Percentiles rank a stretch among this genome's conserved stretches.
Evolutionary conservation across 2,797 vertebrate genomes (phyloP).

Genomic region (Threskiornis aethiopicus): DNA sequence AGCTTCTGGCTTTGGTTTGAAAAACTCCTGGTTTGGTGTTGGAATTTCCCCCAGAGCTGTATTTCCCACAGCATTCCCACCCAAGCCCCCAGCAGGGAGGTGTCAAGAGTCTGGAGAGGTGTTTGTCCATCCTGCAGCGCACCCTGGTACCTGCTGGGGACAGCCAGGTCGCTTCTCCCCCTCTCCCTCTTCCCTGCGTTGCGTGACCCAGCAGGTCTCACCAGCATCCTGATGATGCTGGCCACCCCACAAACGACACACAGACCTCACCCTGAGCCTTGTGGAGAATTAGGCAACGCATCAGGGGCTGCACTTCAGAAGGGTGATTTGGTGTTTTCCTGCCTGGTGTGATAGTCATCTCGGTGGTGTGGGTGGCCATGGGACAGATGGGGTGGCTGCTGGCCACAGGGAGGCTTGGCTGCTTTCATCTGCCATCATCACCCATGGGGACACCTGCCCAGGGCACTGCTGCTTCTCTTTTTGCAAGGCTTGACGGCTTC

Average conservation of each 20-base stretch:
- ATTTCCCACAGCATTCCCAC: background rate
- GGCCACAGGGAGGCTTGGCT: background rate
- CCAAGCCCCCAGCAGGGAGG: background rate
- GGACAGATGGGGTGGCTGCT: background rate
- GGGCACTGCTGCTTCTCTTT: background rate
- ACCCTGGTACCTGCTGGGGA: background rate
- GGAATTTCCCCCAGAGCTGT: background rate
- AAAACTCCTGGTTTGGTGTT: background rate
- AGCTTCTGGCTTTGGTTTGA: background rate
- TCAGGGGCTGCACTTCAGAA: background rate
- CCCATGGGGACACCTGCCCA: background rate
- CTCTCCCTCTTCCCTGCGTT: background rate
- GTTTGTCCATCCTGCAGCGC: background rate
- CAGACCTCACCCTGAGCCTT: background rate
- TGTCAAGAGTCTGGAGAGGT: accelerated
- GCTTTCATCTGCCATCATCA: background rate
- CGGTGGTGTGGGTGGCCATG: accelerated
- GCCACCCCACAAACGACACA: background rate
- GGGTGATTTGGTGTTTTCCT: constrained; percentile 38
- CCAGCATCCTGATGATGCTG: accelerated
- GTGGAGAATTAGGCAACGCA: background rate
- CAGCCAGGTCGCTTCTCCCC: background rate
- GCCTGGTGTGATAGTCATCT: background rate
- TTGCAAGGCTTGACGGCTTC: background rate
- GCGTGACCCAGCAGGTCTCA: background rate